Evolutionary conservation across 1,140 invertebrate species (phyloP).

Genomic region (Hirudo medicinalis): DNA sequence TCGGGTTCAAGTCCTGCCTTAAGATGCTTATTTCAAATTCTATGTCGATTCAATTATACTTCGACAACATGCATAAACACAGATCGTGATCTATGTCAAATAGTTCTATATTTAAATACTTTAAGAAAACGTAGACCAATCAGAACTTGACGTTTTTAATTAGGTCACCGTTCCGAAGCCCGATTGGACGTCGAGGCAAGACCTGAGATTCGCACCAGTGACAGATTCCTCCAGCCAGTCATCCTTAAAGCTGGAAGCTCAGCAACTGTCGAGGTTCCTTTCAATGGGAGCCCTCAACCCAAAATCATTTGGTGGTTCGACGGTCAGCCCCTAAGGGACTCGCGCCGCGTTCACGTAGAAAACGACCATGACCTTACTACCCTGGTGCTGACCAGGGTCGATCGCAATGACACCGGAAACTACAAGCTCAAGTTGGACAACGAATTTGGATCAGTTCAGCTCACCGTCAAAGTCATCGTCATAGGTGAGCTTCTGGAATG

Average conservation of each 20-base stretch:
- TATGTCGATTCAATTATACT: too few species aligned
- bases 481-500: slow-evolving; percentile 51
- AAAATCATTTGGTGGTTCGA: slow-evolving; percentile 62
- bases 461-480: slow-evolving; percentile 73
- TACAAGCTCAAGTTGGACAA: slow-evolving; percentile 71
- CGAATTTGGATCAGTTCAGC: slow-evolving; percentile 74
- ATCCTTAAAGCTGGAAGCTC: slow-evolving; percentile 21
- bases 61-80: too few species aligned
- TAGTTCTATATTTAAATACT: too few species aligned
- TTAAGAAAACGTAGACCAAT: not conserved
- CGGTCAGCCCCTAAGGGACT: slow-evolving; percentile 47
- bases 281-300: slow-evolving; percentile 55
- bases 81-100: too few species aligned
- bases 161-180: slow-evolving; percentile 18
- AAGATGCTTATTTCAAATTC: too few species aligned
- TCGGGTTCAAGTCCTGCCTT: not conserved
- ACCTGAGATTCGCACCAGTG: slow-evolving; percentile 17
- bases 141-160: not conserved
- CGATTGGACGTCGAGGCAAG: slow-evolving; percentile 21
- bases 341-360: slow-evolving; percentile 48
- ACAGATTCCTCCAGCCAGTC: slow-evolving; percentile 20
- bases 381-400: slow-evolving; percentile 42
- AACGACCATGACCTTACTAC: slow-evolving; percentile 55
- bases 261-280: slow-evolving; percentile 57
- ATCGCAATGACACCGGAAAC: slow-evolving; percentile 65